Evolutionary conservation across 2,113 vertebrate species (phyloP).

Genomic region (Melospiza georgiana): DNA sequence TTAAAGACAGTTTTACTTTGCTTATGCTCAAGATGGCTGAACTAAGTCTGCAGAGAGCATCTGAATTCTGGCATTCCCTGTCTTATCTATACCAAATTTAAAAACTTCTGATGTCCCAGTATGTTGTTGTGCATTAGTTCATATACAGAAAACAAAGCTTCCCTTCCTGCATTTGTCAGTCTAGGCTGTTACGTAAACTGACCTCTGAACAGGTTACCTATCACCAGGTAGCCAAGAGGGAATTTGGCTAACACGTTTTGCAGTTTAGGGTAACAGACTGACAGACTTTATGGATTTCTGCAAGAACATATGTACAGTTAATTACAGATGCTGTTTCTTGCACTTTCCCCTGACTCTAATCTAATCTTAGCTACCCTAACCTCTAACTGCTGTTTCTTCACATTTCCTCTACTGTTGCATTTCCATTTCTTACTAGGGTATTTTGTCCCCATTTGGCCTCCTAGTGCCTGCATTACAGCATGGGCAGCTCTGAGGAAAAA

Average conservation of each 20-base stretch:
- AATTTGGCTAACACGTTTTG: background rate
- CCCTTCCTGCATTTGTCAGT: background rate
- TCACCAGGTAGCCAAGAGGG: background rate
- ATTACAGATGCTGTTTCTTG: background rate
- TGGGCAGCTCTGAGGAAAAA: background rate
- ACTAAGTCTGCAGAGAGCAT: background rate
- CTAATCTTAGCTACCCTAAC: background rate
- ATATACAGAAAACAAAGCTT: background rate
- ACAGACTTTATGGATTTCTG: background rate
- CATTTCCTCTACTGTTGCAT: background rate
- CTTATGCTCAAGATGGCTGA: background rate
- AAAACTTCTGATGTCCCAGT: background rate
- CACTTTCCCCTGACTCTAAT: background rate
- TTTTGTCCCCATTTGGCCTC: background rate
- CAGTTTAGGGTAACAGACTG: background rate
- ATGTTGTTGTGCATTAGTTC: background rate
- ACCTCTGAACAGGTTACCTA: background rate
- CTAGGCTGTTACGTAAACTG: background rate
- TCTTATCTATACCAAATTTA: background rate
- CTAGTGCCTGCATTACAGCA: background rate
- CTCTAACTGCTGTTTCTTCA: background rate
- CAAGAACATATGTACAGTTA: background rate
- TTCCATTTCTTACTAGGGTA: background rate
- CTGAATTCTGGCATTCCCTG: background rate
- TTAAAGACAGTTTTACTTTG: background rate